These are phyloP conservation scores for Ophioderma brevispina DNA, from an alignment of 35 echinoderm and acorn worm genomes.

Conservation along the genomic window DNA sequence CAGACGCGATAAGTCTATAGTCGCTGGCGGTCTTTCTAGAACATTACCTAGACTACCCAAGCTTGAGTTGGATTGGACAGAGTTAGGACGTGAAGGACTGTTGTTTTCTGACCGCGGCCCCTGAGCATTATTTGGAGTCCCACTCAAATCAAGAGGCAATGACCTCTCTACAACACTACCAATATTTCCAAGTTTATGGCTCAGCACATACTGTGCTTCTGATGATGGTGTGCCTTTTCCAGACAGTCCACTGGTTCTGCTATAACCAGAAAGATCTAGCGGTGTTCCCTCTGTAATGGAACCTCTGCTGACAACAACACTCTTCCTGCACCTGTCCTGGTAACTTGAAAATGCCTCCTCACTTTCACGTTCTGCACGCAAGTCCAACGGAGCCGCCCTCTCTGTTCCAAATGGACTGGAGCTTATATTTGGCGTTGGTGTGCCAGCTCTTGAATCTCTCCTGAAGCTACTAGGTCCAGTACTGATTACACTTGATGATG, in stretches of 20 bases:
- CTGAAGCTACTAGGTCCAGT: not conserved
- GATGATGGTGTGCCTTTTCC: not conserved
- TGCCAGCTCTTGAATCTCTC: not conserved
- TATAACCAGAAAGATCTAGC: slow-evolving; percentile 36
- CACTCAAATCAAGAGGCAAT: slow-evolving; percentile 1
- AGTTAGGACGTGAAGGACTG: not conserved
- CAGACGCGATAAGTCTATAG: not conserved
- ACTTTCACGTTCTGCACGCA: not conserved
- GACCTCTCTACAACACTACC: not conserved
- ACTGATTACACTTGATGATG: not conserved
- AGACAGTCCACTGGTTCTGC: not conserved
- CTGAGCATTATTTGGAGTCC: not conserved
- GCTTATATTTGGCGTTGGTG: not conserved
- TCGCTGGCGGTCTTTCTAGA: slow-evolving; percentile 19
- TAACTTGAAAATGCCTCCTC: too few relatives aligned
- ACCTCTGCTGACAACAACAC: not conserved
- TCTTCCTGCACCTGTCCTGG: not conserved
- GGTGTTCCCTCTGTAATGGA: slow-evolving; percentile 5
- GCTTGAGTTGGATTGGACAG: not conserved
- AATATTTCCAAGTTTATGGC: not conserved
- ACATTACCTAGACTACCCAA: not conserved
- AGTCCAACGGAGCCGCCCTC: slow-evolving; percentile 1
- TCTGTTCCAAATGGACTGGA: slow-evolving; percentile 5
- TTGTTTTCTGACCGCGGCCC: not conserved
- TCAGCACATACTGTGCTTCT: not conserved